Conservation (phyloP, 2,888 invertebrate genomes). For the Sinodicranocentrus sp. region DNA sequence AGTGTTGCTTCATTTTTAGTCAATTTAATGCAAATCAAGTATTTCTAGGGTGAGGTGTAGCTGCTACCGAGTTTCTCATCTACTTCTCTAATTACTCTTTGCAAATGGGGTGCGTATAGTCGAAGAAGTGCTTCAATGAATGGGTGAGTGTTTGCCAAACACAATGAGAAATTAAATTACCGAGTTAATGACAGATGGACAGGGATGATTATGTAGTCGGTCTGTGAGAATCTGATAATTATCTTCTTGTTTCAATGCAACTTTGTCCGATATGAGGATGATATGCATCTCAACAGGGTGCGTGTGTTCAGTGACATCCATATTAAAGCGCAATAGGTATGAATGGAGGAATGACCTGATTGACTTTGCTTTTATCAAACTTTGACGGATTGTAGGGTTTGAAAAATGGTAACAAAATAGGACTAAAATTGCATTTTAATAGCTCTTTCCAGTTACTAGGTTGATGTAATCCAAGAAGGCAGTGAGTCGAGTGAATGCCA, state of each 20-base stretch:
- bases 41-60: conserved; percentile 22
- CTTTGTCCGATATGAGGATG: too few species aligned
- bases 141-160: conserved; percentile 21
- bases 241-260: too few species aligned
- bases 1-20: conserved; percentile 42
- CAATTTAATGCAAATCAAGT: conserved; percentile 56
- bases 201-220: not conserved
- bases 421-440: conserved; percentile 8
- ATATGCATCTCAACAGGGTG: too few species aligned
- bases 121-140: conserved; percentile 12
- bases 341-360: conserved; percentile 5
- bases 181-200: conserved; percentile 51
- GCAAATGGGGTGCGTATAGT: too few species aligned
- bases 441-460: conserved; percentile 68
- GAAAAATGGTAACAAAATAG: too few species aligned
- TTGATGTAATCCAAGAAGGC: conserved; percentile 75
- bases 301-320: too few species aligned
- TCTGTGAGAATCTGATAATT: too few species aligned
- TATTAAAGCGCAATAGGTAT: too few species aligned
- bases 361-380: not conserved
- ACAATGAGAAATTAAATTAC: conserved; percentile 50
- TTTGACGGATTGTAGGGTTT: not conserved
- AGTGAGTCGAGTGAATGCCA: conserved; percentile 73
- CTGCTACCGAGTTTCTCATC: conserved; percentile 31
- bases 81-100: too few species aligned